phyloP scores from a whole-genome alignment of 53 echinoderm and acorn worm genomes.

The Holothuria leucospilota region DNA sequence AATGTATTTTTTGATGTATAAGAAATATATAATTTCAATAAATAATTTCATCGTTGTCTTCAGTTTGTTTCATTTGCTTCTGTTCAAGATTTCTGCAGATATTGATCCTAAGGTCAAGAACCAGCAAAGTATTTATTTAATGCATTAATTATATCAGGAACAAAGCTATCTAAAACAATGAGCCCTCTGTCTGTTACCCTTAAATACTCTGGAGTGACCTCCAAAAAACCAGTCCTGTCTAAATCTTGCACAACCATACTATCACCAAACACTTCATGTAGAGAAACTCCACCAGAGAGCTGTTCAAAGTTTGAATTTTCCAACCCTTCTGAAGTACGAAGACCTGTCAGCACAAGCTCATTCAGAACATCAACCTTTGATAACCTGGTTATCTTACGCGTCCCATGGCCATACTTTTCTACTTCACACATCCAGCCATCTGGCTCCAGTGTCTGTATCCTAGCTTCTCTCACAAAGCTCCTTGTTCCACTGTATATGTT shows the following conservation, averaged over 20 bases:
- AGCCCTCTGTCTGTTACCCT: conserved; percentile 72
- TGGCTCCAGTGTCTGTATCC: conserved; percentile 93
- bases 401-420: conserved; percentile 78
- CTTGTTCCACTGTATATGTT: neutral
- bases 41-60: no score
- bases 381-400: conserved; percentile 69
- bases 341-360: conserved; percentile 73
- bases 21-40: no score
- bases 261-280: conserved; percentile 60
- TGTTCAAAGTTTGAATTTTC: conserved; percentile 57
- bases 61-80: no score
- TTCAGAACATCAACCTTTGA: conserved; percentile 60
- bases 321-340: conserved; percentile 73
- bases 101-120: no score
- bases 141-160: conserved; percentile 61
- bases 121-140: neutral
- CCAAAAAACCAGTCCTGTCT: conserved; percentile 54
- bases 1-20: no score
- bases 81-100: no score
- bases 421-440: conserved; percentile 88
- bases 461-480: conserved; percentile 56
- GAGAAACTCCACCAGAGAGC: conserved; percentile 46
- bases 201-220: conserved; percentile 51
- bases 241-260: conserved; percentile 41
- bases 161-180: conserved; percentile 71